These are phyloP conservation scores for Prionailurus viverrinus DNA, from an alignment of 2,113 vertebrate genomes.

Conservation along the genomic window DNA sequence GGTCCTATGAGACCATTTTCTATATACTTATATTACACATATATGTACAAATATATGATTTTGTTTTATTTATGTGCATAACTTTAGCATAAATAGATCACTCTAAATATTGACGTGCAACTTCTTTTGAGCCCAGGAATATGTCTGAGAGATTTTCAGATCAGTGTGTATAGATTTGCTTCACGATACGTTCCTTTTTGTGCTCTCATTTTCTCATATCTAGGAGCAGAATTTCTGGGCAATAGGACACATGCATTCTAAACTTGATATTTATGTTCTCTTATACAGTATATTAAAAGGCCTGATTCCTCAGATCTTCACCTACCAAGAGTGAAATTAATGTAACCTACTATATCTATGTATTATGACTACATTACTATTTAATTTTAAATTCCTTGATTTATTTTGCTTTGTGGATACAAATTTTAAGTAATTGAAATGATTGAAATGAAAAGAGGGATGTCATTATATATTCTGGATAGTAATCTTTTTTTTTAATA, in stretches of 20 bases:
- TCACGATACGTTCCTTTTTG: background rate
- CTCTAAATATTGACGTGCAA: background rate
- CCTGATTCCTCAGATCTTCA: background rate
- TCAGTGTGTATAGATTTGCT: background rate
- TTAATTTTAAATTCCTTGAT: background rate
- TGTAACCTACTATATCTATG: background rate
- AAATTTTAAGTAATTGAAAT: background rate
- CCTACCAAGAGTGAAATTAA: background rate
- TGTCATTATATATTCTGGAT: background rate
- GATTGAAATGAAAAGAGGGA: background rate
- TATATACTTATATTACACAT: background rate
- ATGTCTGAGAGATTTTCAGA: background rate
- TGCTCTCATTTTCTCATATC: background rate
- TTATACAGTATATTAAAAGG: background rate
- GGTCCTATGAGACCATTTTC: background rate
- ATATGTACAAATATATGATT: background rate
- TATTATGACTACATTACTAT: background rate
- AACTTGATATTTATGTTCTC: background rate
- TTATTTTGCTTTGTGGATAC: background rate
- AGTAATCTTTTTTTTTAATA: background rate
- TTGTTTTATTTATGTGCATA: background rate
- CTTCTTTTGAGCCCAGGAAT: background rate
- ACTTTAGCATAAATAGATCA: background rate
- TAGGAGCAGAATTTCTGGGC: background rate
- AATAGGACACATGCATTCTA: background rate